phyloP scores from a whole-genome alignment of 2,888 invertebrate species.

The Drosophila meridionalis region DNA sequence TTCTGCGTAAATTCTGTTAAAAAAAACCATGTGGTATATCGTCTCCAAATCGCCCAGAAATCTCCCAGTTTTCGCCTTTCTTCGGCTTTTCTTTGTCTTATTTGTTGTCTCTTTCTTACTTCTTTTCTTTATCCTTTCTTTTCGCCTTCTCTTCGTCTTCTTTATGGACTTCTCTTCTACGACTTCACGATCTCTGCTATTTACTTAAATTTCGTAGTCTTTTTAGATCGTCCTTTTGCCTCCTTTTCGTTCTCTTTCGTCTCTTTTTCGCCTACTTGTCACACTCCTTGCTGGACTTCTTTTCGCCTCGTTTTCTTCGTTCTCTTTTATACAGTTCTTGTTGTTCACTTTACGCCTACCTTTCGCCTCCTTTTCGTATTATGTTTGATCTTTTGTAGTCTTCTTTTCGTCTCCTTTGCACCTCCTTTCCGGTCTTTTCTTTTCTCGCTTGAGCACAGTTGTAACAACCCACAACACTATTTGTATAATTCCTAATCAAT shows the following conservation, averaged over 20 bases:
- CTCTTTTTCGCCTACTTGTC: not conserved
- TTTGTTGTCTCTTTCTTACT: not conserved
- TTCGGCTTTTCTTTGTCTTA: not conserved
- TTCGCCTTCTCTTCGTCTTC: not conserved
- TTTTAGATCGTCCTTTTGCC: not conserved
- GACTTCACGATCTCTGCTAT: not conserved
- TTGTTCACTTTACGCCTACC: not conserved
- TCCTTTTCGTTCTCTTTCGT: too few relatives aligned
- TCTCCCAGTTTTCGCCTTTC: not conserved
- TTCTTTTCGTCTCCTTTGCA: not conserved
- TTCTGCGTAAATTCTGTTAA: constrained; percentile 66
- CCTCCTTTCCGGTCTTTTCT: not conserved
- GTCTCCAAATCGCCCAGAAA: constrained; percentile 30
- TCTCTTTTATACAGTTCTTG: not conserved
- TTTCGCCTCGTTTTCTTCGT: not conserved
- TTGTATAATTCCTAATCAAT: constrained; percentile 12
- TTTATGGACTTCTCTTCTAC: not conserved
- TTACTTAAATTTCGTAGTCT: not conserved
- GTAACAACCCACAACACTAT: constrained; percentile 38
- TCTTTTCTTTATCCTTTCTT: not conserved
- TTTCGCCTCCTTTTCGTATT: not conserved
- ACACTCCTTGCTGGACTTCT: not conserved
- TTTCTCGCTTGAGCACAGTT: constrained; percentile 30
- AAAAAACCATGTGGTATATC: constrained; percentile 69
- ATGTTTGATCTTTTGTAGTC: not conserved